Evolutionary conservation across 1,140 invertebrate genomes (phyloP), one percentile per base, ranked within the genome.

Genomic region (Drosophila ohnishii): DNA sequence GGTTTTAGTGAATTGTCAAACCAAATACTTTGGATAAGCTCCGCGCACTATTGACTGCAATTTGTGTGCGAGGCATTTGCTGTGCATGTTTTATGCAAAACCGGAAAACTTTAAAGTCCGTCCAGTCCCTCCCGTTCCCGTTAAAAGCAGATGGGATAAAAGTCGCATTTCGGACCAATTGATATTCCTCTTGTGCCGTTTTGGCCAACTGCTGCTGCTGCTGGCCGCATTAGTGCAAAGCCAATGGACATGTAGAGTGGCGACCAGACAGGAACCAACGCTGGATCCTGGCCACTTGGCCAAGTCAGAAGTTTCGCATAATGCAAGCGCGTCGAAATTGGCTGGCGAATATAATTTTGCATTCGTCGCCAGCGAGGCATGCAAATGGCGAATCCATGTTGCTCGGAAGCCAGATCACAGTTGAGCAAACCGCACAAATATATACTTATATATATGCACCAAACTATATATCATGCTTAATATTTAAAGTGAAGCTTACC

Each of bases 401-500:
- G 22, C 44, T 50, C 59, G 70, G 44, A 80, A 75, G 55, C 67
- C 72, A 67, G 55, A 67, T 67, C 39, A 32, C 51, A 75, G 69
- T 37, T 64, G 71, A 63, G 51, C 48, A 59, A 59, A 16, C 47
- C 32, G 37, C 58, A 59, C n/a, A 47, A 56, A 48, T 39, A 39
- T 47, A 14, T 42, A 34, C n/a, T n/a, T 51, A 32, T 53, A 14
- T 59, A n/a, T 25, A 34, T 35, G 5, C 45, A n/a, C 25, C 0
- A 14, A 25, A n/a, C 13, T 34, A 11, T 16, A 13, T 32, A 40
- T 69, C 57, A 22, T 14, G n/a, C 6, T 22, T 10, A 13, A 13
- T 16, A 19, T 11, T 35, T 25, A 14, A 22, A 13, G 34, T 11
- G 1, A 44, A 45, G 75, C 94, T 95, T 93, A 98, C 97, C 95